phyloP scores from a whole-genome alignment of 2,797 vertebrate genomes.

The Poecilia wingei region DNA sequence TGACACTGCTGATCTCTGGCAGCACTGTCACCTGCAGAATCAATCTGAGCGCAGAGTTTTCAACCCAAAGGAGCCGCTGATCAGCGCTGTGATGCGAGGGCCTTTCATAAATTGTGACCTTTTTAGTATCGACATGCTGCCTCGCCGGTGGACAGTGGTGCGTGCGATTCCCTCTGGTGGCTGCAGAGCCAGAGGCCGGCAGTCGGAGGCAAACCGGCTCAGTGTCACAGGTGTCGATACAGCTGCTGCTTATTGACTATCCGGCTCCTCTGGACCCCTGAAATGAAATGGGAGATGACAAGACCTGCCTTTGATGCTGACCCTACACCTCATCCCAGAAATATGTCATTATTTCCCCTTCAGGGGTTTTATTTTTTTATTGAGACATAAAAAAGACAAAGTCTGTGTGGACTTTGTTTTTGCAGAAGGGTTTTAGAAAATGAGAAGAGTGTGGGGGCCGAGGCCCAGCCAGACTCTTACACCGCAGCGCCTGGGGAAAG shows the following conservation, averaged over 20 bases:
- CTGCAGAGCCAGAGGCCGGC: slow-evolving; percentile 20
- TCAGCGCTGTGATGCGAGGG: slow-evolving; percentile 71
- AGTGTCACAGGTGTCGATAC: slow-evolving; percentile 79
- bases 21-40: slow-evolving; percentile 75
- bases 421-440: slow-evolving; percentile 32
- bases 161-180: slow-evolving; percentile 40
- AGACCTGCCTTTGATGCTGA: slow-evolving; percentile 76
- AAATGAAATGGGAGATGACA: slow-evolving; percentile 76
- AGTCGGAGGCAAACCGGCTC: slow-evolving; percentile 36
- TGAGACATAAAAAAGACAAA: slow-evolving; percentile 40
- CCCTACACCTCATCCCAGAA: slow-evolving; percentile 67
- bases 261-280: slow-evolving; percentile 65
- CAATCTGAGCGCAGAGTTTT: slow-evolving; percentile 49
- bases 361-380: slow-evolving; percentile 48
- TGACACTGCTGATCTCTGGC: slow-evolving; percentile 64
- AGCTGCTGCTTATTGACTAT: slow-evolving; percentile 78
- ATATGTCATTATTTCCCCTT: slow-evolving; percentile 65
- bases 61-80: slow-evolving; percentile 72
- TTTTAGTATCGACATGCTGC: slow-evolving; percentile 76
- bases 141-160: slow-evolving; percentile 46
- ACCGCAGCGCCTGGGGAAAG: neutral
- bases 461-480: slow-evolving; percentile 20
- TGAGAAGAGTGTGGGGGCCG: slow-evolving; percentile 5
- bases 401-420: slow-evolving; percentile 17
- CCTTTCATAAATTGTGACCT: slow-evolving; percentile 81